Percentiles rank a stretch among this genome's conserved stretches.
Evolutionary conservation across 2,888 invertebrate genomes (phyloP).

Genomic region (Atherix ibis): DNA sequence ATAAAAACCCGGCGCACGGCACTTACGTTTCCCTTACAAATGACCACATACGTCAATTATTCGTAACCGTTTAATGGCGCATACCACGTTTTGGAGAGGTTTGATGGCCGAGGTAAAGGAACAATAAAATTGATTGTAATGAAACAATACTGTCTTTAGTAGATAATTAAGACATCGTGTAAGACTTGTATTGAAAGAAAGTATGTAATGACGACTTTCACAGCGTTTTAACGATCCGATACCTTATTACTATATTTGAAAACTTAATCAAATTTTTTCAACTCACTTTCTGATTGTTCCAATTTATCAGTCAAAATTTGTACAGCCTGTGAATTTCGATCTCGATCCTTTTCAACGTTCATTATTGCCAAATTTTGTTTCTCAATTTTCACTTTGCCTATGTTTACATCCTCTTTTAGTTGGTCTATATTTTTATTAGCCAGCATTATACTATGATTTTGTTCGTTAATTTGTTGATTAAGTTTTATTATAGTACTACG

Average conservation of each 20-base stretch:
- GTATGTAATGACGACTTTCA: too few species aligned
- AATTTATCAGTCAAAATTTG: constrained; percentile 19
- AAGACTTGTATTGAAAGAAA: not conserved
- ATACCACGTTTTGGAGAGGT: too few species aligned
- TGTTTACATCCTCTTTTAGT: constrained; percentile 20
- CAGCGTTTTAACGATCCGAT: not conserved
- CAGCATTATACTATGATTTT: constrained; percentile 21
- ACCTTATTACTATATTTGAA: constrained; percentile 1
- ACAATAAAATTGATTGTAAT: too few species aligned
- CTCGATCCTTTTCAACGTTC: constrained; percentile 18
- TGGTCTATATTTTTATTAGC: constrained; percentile 19
- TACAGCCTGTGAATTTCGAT: constrained; percentile 18
- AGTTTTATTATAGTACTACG: constrained; percentile 21
- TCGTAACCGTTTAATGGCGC: too few species aligned
- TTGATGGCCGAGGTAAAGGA: too few species aligned
- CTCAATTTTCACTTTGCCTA: constrained; percentile 17
- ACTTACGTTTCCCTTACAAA: too few species aligned
- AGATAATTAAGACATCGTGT: not conserved
- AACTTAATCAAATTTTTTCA: constrained; percentile 1
- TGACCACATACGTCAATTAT: too few species aligned
- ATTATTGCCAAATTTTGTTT: constrained; percentile 16
- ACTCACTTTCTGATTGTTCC: constrained; percentile 11
- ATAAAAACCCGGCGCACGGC: too few species aligned
- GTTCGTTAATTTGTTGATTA: constrained; percentile 19
- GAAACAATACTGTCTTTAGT: too few species aligned